Conservation (phyloP, 2,888 invertebrate genomes). For the Tachina fera region DNA sequence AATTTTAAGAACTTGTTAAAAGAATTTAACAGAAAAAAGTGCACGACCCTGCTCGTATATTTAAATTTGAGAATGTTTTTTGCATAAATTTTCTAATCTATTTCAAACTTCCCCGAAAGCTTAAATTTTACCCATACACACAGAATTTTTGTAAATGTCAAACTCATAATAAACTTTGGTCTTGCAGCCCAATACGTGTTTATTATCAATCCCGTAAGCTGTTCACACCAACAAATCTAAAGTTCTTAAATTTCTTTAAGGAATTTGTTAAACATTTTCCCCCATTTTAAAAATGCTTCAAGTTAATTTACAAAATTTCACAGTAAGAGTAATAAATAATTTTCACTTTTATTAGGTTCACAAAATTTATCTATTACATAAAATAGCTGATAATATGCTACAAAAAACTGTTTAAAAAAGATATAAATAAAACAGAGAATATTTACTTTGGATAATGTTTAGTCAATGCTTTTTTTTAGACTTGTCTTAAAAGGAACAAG, state of each 20-base stretch:
- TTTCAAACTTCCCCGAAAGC: too few relatives aligned
- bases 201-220: too few relatives aligned
- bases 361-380: slow-evolving; percentile 29
- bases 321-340: neutral
- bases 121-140: too few relatives aligned
- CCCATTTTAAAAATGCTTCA: neutral
- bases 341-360: neutral
- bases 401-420: slow-evolving; percentile 23
- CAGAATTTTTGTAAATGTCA: too few relatives aligned
- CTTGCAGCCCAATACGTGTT: too few relatives aligned
- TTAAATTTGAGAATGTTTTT: too few relatives aligned
- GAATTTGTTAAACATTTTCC: neutral
- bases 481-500: slow-evolving; percentile 18
- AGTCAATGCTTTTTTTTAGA: slow-evolving; percentile 5
- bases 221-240: too few relatives aligned
- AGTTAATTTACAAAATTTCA: slow-evolving; percentile 6
- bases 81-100: too few relatives aligned
- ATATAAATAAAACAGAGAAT: slow-evolving; percentile 13
- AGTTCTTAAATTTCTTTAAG: neutral
- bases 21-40: too few relatives aligned
- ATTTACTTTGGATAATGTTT: slow-evolving; percentile 35
- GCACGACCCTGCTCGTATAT: too few relatives aligned
- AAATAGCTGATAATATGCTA: slow-evolving; percentile 40
- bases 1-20: too few relatives aligned
- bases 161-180: too few relatives aligned